Percentiles rank a stretch among this genome's conserved stretches.
These are phyloP conservation scores for Syrmaticus mikado DNA, from an alignment of 2,113 vertebrate species.

Conservation along the genomic window DNA sequence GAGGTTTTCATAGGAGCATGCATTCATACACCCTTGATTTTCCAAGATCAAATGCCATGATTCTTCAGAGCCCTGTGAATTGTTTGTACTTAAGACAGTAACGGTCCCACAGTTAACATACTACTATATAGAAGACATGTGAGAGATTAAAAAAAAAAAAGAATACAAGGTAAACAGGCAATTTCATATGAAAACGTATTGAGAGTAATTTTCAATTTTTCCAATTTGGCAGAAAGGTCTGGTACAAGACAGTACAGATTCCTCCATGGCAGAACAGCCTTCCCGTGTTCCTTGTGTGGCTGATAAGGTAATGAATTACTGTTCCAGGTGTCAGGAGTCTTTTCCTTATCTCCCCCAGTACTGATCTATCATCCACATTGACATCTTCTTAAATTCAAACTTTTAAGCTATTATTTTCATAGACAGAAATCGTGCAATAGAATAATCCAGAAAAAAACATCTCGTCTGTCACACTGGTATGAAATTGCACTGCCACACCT, in stretches of 20 bases:
- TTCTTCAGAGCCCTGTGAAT: not conserved
- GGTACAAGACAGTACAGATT: not conserved
- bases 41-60: not conserved
- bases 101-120: not conserved
- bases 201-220: not conserved
- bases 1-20: not conserved
- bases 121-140: not conserved
- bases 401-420: not conserved
- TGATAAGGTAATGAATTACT: not conserved
- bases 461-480: not conserved
- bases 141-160: not conserved
- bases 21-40: not conserved
- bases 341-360: not conserved
- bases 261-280: not conserved
- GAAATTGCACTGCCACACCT: not conserved
- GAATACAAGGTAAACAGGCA: not conserved
- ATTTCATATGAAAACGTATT: not conserved
- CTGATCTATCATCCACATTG: not conserved
- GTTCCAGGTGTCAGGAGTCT: not conserved
- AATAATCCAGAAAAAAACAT: not conserved
- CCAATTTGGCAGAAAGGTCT: not conserved
- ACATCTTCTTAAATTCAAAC: not conserved
- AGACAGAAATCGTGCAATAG: not conserved
- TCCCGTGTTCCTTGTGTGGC: not conserved
- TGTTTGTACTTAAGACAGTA: not conserved